phyloP scores from a whole-genome alignment of 2,797 vertebrate species.

The Karalla daura region DNA sequence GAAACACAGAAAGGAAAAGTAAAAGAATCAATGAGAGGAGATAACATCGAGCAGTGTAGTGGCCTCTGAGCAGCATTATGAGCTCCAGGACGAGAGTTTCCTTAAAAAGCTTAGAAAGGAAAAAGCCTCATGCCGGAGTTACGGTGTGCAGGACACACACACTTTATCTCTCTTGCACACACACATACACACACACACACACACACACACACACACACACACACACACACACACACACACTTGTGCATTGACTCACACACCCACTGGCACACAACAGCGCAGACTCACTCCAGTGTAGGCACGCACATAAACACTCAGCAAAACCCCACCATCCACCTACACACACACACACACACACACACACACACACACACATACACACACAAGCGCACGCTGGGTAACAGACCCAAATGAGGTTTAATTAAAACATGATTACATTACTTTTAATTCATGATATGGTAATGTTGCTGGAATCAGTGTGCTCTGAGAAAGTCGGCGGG shows the following conservation, averaged over 20 bases:
- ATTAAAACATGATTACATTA: constrained; percentile 65
- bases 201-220: background rate
- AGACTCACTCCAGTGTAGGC: background rate
- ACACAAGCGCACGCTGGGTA: constrained; percentile 26
- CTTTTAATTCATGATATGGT: constrained; percentile 65
- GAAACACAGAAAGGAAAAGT: constrained; percentile 3
- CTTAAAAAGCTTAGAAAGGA: constrained; percentile 19
- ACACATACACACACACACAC: constrained; percentile 8
- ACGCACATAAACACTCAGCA: background rate
- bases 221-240: constrained; percentile 12
- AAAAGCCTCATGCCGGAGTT: background rate
- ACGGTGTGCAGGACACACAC: background rate
- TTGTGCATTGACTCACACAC: constrained; percentile 3
- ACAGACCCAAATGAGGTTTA: constrained; percentile 59
- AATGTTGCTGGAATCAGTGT: constrained; percentile 53
- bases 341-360: constrained; percentile 5
- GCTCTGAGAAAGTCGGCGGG: constrained; percentile 35
- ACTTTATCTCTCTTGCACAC: no score
- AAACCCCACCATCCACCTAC: constrained; percentile 1
- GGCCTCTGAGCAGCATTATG: constrained; percentile 4
- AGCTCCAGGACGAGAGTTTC: background rate
- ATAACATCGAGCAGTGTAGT: constrained; percentile 11
- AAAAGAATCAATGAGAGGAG: constrained; percentile 17
- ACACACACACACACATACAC: constrained; percentile 11
- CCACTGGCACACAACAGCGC: background rate